Evolutionary conservation across 1,140 invertebrate genomes (phyloP), one percentile per base, ranked within the genome.

Genomic region (Calliopsis andreniformis): DNA sequence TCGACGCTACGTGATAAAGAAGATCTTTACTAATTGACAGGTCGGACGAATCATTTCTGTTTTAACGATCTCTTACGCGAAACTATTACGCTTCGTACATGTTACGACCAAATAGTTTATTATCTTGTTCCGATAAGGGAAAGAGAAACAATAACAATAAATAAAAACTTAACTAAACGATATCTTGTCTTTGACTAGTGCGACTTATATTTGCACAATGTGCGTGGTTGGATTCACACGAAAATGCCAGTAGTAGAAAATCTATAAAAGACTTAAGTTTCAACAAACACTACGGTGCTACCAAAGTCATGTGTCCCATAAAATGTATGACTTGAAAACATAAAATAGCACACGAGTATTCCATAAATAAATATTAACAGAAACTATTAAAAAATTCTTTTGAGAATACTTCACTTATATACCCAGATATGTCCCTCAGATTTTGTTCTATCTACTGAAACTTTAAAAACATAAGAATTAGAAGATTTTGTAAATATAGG

Each of bases 361-460:
- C 32, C 32, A 20, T 39, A 35, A 35, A 73, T 66, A 32, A 25
- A 35, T 45, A 66, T 73, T 35, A 56, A 66, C 47, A 18, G 35
- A 72, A 63, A 51, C 43, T 20, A 10, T 70, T 32, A 20, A 20
- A n/a, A 10, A n/a, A n/a, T 7, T 23, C 42, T 6, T 14, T 45
- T 6, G 18, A 28, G 6, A 30, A 28, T 2, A 32, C 7, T 35
- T 42, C n/a, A n/a, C 20, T 39, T 14, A 30, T 0, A 1, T 28
- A 42, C 25, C n/a, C 18, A 3, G 10, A 55, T 51, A 23, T 0
- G 3, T n/a, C n/a, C n/a, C n/a, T n/a, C n/a, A n/a, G n/a, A n/a
- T n/a, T n/a, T n/a, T n/a, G n/a, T n/a, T n/a, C n/a, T n/a, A n/a
- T n/a, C n/a, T n/a, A n/a, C n/a, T n/a, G n/a, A n/a, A n/a, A n/a